Evolutionary conservation across 2,113 vertebrate genomes (phyloP), one percentile per base, ranked within the genome.

Genomic region (Ursus arctos): DNA sequence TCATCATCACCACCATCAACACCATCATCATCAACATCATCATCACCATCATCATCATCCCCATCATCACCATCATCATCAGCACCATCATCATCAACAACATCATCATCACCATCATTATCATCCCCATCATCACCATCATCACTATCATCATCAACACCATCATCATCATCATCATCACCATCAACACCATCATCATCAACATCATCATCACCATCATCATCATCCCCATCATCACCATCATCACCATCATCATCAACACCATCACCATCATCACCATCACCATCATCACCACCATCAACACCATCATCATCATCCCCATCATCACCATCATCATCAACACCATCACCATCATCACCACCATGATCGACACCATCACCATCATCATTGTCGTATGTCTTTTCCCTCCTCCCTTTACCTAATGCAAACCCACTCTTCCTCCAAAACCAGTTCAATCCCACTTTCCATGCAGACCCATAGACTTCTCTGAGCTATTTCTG

Each of bases 241-340:
- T 1, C 43, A 18, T 4, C 28, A 24, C 13, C 47, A 16, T 2
- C 59, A 67, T 2, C 49, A 53, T 11, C 40, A 40, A 40, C 40
- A 40, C 40, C 36, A 36, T 36, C 40, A 40, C 3, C 40, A 40
- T 40, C 40, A 40, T 40, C 40, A 19, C 22, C 77, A n/a, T 11
- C 9, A 33, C 4, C 26, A n/a, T 0, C 67, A 36, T 1, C 69
- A 40, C 0, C 43, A 6, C n/a, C 91, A 8, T 6, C n/a, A 11
- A 36, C 40, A 19, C 22, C 77, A n/a, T 11, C 9, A 33, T 2
- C 31, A 13, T 2, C 26, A 16, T 6, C 28, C 4, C 4, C 26
- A n/a, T 0, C 67, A 36, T 1, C 69, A 40, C 0, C 43, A 6
- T 47, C 91, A 8, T 6, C n/a, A 11, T 5, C 49, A 31, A 26